Percentiles rank a stretch among this genome's conserved stretches.
Evolutionary conservation across 2,888 invertebrate species (phyloP).

Genomic region (Brachycybe producta): DNA sequence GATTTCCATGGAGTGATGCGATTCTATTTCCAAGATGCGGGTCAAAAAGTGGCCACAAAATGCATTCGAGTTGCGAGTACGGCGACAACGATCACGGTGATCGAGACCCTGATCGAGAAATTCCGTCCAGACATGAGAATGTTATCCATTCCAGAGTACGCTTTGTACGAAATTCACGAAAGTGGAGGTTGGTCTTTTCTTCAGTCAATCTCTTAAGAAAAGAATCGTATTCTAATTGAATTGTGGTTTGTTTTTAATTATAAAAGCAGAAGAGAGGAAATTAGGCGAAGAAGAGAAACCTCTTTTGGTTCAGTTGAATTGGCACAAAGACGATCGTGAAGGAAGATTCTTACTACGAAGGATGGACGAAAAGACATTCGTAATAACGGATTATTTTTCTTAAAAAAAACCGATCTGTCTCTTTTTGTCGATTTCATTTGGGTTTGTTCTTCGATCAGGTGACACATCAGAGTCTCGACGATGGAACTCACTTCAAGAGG

Average conservation of each 20-base stretch:
- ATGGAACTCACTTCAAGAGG: slow-evolving; percentile 71
- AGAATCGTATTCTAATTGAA: not conserved
- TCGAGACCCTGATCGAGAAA: slow-evolving; percentile 94
- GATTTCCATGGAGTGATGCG: slow-evolving; percentile 99
- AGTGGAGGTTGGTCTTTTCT: slow-evolving; percentile 49
- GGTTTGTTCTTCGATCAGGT: slow-evolving; percentile 18
- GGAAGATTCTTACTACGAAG: slow-evolving; percentile 88
- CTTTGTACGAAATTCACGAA: slow-evolving; percentile 57
- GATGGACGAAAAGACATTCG: slow-evolving; percentile 62
- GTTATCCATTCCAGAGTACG: slow-evolving; percentile 53
- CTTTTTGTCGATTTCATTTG: slow-evolving; percentile 1
- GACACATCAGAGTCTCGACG: slow-evolving; percentile 42
- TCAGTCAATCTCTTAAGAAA: not conserved
- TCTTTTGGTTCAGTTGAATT: slow-evolving; percentile 89
- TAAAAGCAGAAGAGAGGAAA: slow-evolving; percentile 62
- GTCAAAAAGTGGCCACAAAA: slow-evolving; percentile 96
- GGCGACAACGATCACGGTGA: slow-evolving; percentile 89
- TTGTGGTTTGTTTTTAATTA: not conserved
- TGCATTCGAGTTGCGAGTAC: slow-evolving; percentile 96
- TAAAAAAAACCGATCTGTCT: not conserved
- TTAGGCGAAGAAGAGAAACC: slow-evolving; percentile 87
- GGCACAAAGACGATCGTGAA: slow-evolving; percentile 98
- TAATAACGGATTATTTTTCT: slow-evolving; percentile 18
- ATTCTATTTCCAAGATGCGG: slow-evolving; percentile 98
- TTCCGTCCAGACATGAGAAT: slow-evolving; percentile 99